Conservation (phyloP, 2,888 invertebrate genomes). For the Scaeva pyrastri region DNA sequence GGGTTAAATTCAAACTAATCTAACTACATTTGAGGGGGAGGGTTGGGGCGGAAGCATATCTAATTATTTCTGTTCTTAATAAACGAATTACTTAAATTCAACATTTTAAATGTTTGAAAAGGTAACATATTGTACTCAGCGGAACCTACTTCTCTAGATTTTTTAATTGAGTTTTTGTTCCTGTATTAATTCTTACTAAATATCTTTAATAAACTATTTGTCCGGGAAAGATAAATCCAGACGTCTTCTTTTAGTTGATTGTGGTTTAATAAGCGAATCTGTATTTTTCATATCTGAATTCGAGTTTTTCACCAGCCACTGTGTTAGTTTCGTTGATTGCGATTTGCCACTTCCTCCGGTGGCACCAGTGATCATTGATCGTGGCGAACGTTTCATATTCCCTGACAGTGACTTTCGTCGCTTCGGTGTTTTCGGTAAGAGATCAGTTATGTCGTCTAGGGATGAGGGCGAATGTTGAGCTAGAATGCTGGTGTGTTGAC, state of each 20-base stretch:
- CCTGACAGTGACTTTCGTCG: slow-evolving; percentile 76
- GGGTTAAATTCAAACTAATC: slow-evolving; percentile 74
- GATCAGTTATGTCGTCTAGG: slow-evolving; percentile 48
- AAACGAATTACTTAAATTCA: slow-evolving; percentile 24
- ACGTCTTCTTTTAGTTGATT: slow-evolving; percentile 66
- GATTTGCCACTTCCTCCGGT: slow-evolving; percentile 32
- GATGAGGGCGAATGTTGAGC: slow-evolving; percentile 24
- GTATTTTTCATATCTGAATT: slow-evolving; percentile 39
- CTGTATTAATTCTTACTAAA: slow-evolving; percentile 29
- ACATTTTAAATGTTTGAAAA: slow-evolving; percentile 37
- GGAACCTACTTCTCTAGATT: slow-evolving; percentile 49
- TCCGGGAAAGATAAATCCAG: slow-evolving; percentile 76
- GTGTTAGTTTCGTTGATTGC: slow-evolving; percentile 81
- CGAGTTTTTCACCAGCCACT: slow-evolving; percentile 80
- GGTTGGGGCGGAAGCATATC: slow-evolving; percentile 55
- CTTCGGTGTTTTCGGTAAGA: slow-evolving; percentile 81
- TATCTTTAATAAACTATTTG: slow-evolving; percentile 15
- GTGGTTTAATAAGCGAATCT: slow-evolving; percentile 36
- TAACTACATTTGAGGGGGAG: slow-evolving; percentile 58
- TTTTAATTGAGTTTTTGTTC: slow-evolving; percentile 22
- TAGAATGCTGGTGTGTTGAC: slow-evolving; percentile 19
- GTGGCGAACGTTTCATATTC: slow-evolving; percentile 57
- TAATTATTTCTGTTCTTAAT: not conserved
- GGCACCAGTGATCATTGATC: not conserved
- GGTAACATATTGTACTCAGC: slow-evolving; percentile 2